Conservation (phyloP, 2,888 invertebrate species). For the Quadroppia sp. region DNA sequence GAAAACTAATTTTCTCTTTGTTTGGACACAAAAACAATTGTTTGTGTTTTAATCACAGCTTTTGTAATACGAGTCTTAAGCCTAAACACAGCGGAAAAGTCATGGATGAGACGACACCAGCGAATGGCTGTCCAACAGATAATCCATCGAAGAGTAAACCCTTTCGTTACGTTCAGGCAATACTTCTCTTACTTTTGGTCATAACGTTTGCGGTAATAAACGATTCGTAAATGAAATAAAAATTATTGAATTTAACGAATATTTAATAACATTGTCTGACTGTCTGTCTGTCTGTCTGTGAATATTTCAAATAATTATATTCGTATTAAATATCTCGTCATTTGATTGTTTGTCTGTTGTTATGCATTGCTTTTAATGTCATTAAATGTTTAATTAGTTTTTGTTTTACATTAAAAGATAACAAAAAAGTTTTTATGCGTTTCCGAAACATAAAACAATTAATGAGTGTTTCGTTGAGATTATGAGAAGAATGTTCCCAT, state of each 20-base stretch:
- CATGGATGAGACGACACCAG: not conserved
- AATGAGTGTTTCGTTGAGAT: not conserved
- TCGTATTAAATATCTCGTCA: no score
- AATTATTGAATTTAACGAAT: no score
- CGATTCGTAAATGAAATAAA: not conserved
- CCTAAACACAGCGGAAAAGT: not conserved
- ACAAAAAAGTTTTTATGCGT: no score
- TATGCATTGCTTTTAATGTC: no score
- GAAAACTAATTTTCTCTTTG: not conserved
- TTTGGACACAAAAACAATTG: not conserved
- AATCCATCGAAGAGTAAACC: not conserved
- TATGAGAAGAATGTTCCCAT: no score
- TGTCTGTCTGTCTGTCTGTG: no score
- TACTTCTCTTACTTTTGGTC: constrained; percentile 29
- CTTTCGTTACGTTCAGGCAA: constrained; percentile 33
- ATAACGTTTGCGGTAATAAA: constrained; percentile 35
- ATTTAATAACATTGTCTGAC: no score
- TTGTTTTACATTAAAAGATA: no score
- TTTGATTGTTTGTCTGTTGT: no score
- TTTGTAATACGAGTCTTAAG: not conserved
- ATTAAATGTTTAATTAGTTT: no score
- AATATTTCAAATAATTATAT: no score
- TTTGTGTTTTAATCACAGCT: not conserved
- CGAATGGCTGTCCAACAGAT: not conserved
- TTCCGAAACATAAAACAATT: not conserved